Conservation (phyloP, 2,888 invertebrate species). For the Eupithecia abbreviata region DNA sequence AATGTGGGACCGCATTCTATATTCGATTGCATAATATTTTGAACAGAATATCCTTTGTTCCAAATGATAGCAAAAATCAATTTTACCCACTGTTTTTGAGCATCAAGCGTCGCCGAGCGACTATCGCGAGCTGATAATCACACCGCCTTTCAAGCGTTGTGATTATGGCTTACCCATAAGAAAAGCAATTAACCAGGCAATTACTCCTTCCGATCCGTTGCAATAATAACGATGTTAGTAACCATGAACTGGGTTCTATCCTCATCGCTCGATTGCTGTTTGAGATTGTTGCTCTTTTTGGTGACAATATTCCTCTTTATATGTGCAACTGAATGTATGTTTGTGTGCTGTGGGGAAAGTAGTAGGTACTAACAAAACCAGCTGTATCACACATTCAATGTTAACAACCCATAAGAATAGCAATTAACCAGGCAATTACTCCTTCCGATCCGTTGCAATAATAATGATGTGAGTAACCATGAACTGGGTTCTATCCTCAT, state of each 20-base stretch:
- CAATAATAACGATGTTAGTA: slow-evolving; percentile 42
- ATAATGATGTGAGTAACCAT: slow-evolving; percentile 41
- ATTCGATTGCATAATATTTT: background rate
- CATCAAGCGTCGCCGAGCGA: no score
- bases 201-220: slow-evolving; percentile 32
- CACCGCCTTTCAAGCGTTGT: no score
- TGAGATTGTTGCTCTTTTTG: slow-evolving; percentile 6
- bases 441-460: slow-evolving; percentile 30
- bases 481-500: slow-evolving; percentile 15
- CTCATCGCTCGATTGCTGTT: background rate
- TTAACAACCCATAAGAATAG: slow-evolving; percentile 44
- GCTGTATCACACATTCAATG: slow-evolving; percentile 25
- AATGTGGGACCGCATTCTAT: background rate
- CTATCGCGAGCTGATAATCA: no score
- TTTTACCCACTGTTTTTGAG: background rate
- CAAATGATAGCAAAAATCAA: background rate
- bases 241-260: slow-evolving; percentile 23
- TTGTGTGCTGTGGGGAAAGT: no score
- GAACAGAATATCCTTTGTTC: background rate
- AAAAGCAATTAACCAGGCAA: slow-evolving; percentile 44
- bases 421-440: slow-evolving; percentile 43
- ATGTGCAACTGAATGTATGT: no score
- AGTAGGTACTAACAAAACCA: background rate
- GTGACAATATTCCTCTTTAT: background rate
- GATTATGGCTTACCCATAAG: slow-evolving; percentile 31